Base-by-base conservation (phyloP, 1,140 invertebrate species). In the Muscidifurax raptorellus region DNA sequence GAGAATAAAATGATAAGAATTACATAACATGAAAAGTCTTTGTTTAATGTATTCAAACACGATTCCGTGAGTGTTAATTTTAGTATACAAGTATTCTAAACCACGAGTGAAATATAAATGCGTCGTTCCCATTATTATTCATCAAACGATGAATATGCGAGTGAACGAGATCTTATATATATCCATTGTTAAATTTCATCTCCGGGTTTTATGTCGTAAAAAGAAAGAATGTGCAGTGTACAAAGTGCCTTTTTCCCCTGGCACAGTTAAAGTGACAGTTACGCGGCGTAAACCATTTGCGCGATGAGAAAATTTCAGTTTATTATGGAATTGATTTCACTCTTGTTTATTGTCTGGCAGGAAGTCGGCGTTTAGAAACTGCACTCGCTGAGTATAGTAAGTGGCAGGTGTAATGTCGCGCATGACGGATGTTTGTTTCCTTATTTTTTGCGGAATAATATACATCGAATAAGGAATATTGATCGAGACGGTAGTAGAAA, bases 311-410 rank as follows among this genome's bases (percentile, higher is more conserved):
- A 82, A 82, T 36, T 36, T 22, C 30, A 12, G 25, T 82, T 75
- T 82, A 64, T 74, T 64, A 36, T 75, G 44, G 71, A 59, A 82
- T 82, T n/a, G 52, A 82, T 82, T 82, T 82, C 47, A 36, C 80
- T 82, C 6, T 75, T 81, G 27, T 64, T 79, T 67, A 67, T 30
- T 15, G 28, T 66, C 3, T 64, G 28, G 66, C 10, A 59, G 52
- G 52, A 59, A 59, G 40, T 28, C 28, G 59, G 28, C 10, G 52
- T n/a, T 18, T 52, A 78, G 25, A 77, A 77, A 77, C 25, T 59
- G 15, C 27, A 30, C 75, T 22, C 32, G 36, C 18, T 32, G 28
- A 3, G 10, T 74, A 22, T 25, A 44, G 25, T 59, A 59, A 59
- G 52, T 59, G 52, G 44, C 44, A 47, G 44, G 44, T 47, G 12